Percentiles rank a stretch among this genome's conserved stretches.
Conservation (phyloP, 2,113 vertebrate species). For the Azemiops feae region DNA sequence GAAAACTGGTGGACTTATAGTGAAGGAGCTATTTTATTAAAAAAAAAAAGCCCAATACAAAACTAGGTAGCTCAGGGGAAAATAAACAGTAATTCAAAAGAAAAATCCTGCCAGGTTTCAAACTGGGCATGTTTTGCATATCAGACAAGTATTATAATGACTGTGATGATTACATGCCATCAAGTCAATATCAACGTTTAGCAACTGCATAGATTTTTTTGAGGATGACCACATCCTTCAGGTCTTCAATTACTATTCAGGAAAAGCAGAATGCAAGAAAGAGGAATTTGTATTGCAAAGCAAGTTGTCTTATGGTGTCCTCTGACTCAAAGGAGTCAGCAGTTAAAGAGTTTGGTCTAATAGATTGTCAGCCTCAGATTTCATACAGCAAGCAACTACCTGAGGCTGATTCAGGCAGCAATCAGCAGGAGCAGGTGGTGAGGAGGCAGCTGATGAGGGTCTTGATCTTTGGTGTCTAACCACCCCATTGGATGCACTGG, state of each 20-base stretch:
- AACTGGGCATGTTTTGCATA: neutral
- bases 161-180: neutral
- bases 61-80: neutral
- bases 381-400: neutral
- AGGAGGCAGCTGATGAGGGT: neutral
- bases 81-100: neutral
- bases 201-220: neutral
- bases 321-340: neutral
- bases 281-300: neutral
- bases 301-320: neutral
- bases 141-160: neutral
- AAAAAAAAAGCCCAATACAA: neutral
- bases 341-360: neutral
- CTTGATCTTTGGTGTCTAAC: neutral
- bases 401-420: neutral
- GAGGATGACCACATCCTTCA: neutral
- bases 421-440: neutral
- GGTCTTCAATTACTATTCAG: neutral
- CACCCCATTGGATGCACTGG: neutral
- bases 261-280: neutral
- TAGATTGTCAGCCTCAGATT: neutral
- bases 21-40: neutral
- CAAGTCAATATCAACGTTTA: neutral
- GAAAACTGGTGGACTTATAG: neutral
- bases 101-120: too few species aligned